These are phyloP conservation scores for Syngnathus rostellatus DNA, from an alignment of 2,797 vertebrate species.

Conservation along the genomic window DNA sequence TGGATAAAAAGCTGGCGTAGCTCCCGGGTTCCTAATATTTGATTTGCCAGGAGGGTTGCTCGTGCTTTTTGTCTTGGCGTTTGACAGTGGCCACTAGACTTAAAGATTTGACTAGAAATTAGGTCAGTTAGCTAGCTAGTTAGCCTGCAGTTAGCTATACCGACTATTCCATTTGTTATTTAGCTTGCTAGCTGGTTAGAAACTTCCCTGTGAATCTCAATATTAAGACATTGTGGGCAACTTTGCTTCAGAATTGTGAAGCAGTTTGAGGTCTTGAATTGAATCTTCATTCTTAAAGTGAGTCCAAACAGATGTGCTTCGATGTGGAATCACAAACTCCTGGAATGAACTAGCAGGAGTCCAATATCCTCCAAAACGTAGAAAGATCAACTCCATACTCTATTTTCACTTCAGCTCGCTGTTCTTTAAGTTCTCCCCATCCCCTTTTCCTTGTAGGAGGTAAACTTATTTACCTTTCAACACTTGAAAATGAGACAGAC, in stretches of 20 bases:
- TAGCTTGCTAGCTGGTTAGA: not conserved
- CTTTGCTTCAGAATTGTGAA: not conserved
- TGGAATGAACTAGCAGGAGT: not conserved
- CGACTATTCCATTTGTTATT: not conserved
- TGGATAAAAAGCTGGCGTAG: conserved; percentile 48
- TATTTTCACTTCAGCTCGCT: not conserved
- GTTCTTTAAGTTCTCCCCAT: not conserved
- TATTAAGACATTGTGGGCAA: not conserved
- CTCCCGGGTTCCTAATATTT: conserved; percentile 37
- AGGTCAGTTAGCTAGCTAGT: no score
- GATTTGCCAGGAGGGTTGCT: conserved; percentile 20
- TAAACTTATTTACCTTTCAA: not conserved
- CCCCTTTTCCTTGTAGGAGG: not conserved
- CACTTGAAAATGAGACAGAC: not conserved
- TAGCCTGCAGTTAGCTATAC: no score
- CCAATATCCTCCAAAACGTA: not conserved
- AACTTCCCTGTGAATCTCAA: not conserved
- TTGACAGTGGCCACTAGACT: no score
- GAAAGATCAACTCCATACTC: not conserved
- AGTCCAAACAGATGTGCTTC: no score
- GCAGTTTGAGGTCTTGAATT: not conserved
- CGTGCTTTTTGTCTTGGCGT: not conserved
- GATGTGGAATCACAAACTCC: not conserved
- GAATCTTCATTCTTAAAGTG: no score
- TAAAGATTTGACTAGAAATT: no score